Conservation (phyloP, 1,140 invertebrate species). For the Drosophila tani region DNA sequence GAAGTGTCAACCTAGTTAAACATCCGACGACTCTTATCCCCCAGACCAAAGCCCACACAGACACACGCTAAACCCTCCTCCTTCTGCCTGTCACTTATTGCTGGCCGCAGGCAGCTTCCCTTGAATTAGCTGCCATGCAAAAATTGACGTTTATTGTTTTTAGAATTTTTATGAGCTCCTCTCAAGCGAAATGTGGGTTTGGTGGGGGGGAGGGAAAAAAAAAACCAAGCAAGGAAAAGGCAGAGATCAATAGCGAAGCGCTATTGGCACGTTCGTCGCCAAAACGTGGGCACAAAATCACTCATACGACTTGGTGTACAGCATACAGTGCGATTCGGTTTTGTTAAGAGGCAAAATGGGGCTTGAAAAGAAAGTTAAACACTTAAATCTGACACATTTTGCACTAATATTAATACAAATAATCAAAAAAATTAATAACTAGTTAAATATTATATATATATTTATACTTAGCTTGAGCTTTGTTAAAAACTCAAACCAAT, state of each 20-base stretch:
- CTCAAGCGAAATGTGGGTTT: not conserved
- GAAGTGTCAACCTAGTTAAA: constrained; percentile 59
- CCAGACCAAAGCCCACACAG: not conserved
- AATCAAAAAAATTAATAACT: too few relatives aligned
- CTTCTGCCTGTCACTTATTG: constrained; percentile 16
- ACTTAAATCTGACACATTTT: too few relatives aligned
- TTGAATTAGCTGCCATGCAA: constrained; percentile 64
- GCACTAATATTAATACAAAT: too few relatives aligned
- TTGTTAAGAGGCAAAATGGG: too few relatives aligned
- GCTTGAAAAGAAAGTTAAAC: too few relatives aligned
- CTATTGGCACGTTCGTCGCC: constrained; percentile 33
- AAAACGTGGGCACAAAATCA: constrained; percentile 39
- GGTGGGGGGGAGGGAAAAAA: not conserved
- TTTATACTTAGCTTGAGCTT: too few relatives aligned
- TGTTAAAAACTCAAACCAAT: too few relatives aligned
- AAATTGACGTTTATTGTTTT: constrained; percentile 79
- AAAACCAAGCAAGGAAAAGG: not conserved
- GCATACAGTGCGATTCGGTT: constrained; percentile 2
- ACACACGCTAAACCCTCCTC: too few relatives aligned
- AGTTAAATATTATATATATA: too few relatives aligned
- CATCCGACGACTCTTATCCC: constrained; percentile 36
- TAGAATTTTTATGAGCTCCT: constrained; percentile 65
- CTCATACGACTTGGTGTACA: constrained; percentile 32
- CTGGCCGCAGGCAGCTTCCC: constrained; percentile 31
- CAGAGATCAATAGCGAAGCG: constrained; percentile 32